These are phyloP conservation scores for Rhogogaster chlorosoma DNA, from an alignment of 2,888 invertebrate genomes.

Conservation along the genomic window DNA sequence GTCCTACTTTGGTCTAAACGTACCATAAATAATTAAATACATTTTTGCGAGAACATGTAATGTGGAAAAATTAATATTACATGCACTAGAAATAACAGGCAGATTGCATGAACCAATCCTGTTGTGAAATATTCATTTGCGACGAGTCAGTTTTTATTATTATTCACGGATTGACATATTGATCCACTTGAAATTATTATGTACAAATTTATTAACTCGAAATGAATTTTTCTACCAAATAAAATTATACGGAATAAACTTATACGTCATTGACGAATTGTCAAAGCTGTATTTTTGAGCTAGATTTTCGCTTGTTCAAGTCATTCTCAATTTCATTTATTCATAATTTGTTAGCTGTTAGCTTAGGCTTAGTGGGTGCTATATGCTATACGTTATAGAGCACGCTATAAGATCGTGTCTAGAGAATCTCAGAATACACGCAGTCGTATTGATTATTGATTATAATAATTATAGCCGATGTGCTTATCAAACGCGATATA, in stretches of 20 bases:
- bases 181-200: no score
- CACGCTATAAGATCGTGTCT: constrained; percentile 25
- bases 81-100: background rate
- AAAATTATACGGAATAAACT: background rate
- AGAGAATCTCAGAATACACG: constrained; percentile 1
- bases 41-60: background rate
- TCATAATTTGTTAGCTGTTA: background rate
- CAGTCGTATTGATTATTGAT: constrained; percentile 38
- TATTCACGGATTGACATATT: background rate
- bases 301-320: background rate
- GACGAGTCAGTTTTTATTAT: background rate
- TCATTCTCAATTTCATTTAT: background rate
- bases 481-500: background rate
- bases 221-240: background rate
- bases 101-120: no score
- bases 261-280: background rate
- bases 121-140: background rate
- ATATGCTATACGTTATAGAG: background rate
- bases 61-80: background rate
- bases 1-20: constrained; percentile 5
- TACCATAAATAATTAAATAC: background rate
- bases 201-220: background rate
- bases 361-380: background rate
- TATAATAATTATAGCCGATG: constrained; percentile 16
- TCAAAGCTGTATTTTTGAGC: background rate